These are phyloP conservation scores for Therioaphis trifolii DNA, from an alignment of 2,888 invertebrate genomes.

Conservation along the genomic window DNA sequence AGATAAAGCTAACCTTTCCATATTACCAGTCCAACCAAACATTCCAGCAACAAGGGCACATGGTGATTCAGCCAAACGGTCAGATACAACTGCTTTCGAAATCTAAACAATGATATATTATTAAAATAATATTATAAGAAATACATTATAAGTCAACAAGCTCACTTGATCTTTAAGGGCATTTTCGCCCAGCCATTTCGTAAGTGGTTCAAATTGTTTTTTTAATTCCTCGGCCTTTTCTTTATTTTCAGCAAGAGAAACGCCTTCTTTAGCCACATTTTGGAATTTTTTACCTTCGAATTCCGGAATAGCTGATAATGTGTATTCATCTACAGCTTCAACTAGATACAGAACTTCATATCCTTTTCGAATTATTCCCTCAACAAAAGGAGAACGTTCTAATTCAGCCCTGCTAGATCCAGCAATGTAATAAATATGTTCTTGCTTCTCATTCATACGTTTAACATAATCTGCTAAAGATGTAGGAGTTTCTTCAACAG, in stretches of 20 bases:
- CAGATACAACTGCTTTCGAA: constrained; percentile 85
- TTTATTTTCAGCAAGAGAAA: constrained; percentile 84
- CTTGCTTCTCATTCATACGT: constrained; percentile 95
- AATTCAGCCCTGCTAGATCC: constrained; percentile 87
- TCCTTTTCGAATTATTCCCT: constrained; percentile 90
- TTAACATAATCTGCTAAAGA: constrained; percentile 89
- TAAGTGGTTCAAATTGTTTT: constrained; percentile 86
- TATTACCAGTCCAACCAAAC: constrained; percentile 99
- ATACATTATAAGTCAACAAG: background rate
- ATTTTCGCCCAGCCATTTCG: constrained; percentile 87
- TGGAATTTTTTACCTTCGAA: constrained; percentile 99
- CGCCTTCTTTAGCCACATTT: constrained; percentile 98
- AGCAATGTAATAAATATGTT: constrained; percentile 96
- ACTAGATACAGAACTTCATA: constrained; percentile 94
- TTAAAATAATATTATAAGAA: background rate
- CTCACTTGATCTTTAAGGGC: constrained; percentile 81
- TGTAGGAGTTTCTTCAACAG: constrained; percentile 74
- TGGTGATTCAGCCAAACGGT: constrained; percentile 89
- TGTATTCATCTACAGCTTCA: constrained; percentile 98
- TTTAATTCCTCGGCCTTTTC: constrained; percentile 82
- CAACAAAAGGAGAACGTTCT: constrained; percentile 93
- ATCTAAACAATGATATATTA: constrained; percentile 69
- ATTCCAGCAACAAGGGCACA: constrained; percentile 95
- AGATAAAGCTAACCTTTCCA: constrained; percentile 94
- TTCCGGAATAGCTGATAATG: constrained; percentile 94